phyloP scores from a whole-genome alignment of 2,888 invertebrate genomes.

The Parascotia fuliginaria region DNA sequence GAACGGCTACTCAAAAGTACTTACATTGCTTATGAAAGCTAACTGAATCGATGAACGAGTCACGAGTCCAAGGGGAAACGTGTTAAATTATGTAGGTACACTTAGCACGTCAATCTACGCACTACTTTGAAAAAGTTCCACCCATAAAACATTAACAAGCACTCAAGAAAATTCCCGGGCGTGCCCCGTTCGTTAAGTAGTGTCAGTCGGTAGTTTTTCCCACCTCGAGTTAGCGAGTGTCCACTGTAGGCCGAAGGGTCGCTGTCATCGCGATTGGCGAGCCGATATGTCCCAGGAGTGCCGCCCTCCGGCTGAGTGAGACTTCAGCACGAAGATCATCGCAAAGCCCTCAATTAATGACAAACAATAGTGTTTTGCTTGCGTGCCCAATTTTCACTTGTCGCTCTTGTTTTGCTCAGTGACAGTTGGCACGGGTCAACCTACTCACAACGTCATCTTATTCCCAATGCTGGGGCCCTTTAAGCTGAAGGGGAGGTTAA shows the following conservation, averaged over 20 bases:
- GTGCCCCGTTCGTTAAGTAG: conserved; percentile 82
- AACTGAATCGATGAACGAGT: conserved; percentile 61
- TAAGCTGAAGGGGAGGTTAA: conserved; percentile 14
- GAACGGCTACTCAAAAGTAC: conserved; percentile 37
- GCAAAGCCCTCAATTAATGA: conserved; percentile 83
- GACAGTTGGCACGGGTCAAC: conserved; percentile 78
- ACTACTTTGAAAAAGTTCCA: conserved; percentile 83
- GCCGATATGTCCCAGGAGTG: conserved; percentile 81
- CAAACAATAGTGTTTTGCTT: conserved; percentile 72
- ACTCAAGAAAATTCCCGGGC: conserved; percentile 83
- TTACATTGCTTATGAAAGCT: conserved; percentile 54
- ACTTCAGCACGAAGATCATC: conserved; percentile 76
- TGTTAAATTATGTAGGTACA: conserved; percentile 84
- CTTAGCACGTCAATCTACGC: conserved; percentile 83
- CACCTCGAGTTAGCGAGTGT: conserved; percentile 72
- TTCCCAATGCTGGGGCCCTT: conserved; percentile 50
- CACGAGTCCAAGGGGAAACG: conserved; percentile 68
- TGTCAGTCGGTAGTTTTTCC: conserved; percentile 84
- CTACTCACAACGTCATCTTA: conserved; percentile 57
- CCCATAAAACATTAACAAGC: conserved; percentile 86
- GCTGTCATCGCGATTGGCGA: conserved; percentile 83
- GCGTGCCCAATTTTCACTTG: conserved; percentile 80
- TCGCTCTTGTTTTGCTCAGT: conserved; percentile 74
- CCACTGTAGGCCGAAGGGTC: conserved; percentile 73
- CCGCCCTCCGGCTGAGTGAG: conserved; percentile 63